Conservation (phyloP, 2,888 invertebrate genomes). For the Bursaphelenchus okinawaensis region DNA sequence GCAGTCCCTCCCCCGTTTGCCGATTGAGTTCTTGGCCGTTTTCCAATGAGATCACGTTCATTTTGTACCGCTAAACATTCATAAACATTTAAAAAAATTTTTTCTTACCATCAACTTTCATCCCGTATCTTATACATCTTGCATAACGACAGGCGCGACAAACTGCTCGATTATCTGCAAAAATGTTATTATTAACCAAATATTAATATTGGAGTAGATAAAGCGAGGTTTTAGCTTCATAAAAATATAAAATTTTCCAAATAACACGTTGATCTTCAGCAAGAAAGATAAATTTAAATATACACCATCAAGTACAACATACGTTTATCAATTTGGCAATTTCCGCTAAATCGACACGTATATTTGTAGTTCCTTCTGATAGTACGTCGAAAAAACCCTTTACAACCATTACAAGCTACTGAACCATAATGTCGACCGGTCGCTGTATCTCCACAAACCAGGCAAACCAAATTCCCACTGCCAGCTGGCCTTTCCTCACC, state of each 20-base stretch:
- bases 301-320: slow-evolving; percentile 11
- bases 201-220: not conserved
- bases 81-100: not conserved
- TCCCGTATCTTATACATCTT: slow-evolving; percentile 51
- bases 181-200: not conserved
- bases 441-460: slow-evolving; percentile 50
- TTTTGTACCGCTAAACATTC: slow-evolving; percentile 35
- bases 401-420: slow-evolving; percentile 45
- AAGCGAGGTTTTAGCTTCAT: not conserved
- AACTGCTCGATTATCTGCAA: slow-evolving; percentile 54
- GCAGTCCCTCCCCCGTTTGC: not conserved
- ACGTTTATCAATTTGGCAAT: slow-evolving; percentile 54
- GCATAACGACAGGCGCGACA: slow-evolving; percentile 54
- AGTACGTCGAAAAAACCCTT: slow-evolving; percentile 51
- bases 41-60: slow-evolving; percentile 38
- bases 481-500: not conserved
- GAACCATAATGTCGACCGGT: slow-evolving; percentile 39
- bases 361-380: slow-evolving; percentile 52
- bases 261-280: not conserved
- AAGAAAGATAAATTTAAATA: not conserved
- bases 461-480: slow-evolving; percentile 33
- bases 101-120: slow-evolving; percentile 50
- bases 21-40: slow-evolving; percentile 28
- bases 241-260: not conserved
- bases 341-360: slow-evolving; percentile 47